phyloP scores from a whole-genome alignment of 2,797 vertebrate genomes.

The Helarctos malayanus region DNA sequence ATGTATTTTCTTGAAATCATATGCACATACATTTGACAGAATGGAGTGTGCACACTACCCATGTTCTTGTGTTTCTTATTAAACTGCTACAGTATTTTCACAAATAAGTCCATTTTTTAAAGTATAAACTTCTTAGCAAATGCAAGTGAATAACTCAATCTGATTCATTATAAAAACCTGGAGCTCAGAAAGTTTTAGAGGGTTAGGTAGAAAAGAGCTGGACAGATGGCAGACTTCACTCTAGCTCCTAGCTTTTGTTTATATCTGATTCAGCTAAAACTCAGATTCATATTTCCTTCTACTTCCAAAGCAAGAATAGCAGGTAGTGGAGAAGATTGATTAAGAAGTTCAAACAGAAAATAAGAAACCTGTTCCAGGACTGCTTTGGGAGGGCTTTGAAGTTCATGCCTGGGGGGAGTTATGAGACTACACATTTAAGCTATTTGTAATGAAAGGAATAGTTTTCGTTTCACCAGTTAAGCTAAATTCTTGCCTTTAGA shows the following conservation, averaged over 20 bases:
- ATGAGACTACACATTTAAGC: constrained; percentile 75
- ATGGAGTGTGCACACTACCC: neutral
- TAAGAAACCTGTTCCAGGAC: constrained; percentile 68
- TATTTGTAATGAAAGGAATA: constrained; percentile 77
- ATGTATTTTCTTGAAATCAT: neutral
- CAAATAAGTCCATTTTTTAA: neutral
- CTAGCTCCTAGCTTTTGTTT: constrained; percentile 68
- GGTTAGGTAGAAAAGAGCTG: neutral
- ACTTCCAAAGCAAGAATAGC: constrained; percentile 64
- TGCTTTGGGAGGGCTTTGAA: constrained; percentile 77
- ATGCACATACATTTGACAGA: neutral
- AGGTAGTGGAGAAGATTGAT: constrained; percentile 74
- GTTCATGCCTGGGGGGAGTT: constrained; percentile 72
- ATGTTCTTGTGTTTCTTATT: neutral
- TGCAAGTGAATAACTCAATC: neutral
- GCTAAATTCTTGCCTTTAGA: constrained; percentile 78
- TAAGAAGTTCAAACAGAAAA: constrained; percentile 80
- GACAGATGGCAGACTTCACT: neutral
- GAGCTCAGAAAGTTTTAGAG: neutral
- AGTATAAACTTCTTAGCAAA: neutral
- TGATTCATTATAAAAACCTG: neutral
- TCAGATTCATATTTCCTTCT: constrained; percentile 27
- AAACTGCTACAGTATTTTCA: neutral
- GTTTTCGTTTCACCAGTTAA: constrained; percentile 76
- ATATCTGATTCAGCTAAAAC: constrained; percentile 69